These are phyloP conservation scores for Petrocephalus microphthalmus DNA, from an alignment of 2,113 vertebrate genomes.

Conservation along the genomic window DNA sequence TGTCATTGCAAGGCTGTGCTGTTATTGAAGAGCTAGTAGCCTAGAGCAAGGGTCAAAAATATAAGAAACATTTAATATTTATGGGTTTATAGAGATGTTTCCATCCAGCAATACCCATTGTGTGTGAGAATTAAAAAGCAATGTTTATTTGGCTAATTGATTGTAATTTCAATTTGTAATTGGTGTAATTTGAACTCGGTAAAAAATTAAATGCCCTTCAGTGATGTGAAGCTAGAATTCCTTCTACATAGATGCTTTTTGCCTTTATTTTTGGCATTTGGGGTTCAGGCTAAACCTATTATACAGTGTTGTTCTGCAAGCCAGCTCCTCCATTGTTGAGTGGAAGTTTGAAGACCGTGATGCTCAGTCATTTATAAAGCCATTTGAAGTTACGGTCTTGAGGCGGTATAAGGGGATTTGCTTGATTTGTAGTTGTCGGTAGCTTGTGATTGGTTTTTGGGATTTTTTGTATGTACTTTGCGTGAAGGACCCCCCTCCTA, in stretches of 20 bases:
- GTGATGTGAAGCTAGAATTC: background rate
- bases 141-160: background rate
- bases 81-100: background rate
- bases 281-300: background rate
- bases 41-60: background rate
- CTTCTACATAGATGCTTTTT: background rate
- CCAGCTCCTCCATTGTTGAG: background rate
- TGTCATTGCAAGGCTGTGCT: background rate
- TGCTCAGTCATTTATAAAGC: background rate
- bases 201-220: background rate
- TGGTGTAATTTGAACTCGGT: background rate
- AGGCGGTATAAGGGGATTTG: background rate
- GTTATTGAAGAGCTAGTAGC: background rate
- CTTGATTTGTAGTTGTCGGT: background rate
- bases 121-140: background rate
- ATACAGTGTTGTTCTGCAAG: background rate
- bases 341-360: background rate
- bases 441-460: background rate
- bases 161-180: too few relatives aligned
- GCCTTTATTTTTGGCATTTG: background rate
- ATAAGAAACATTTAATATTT: background rate
- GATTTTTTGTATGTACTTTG: background rate
- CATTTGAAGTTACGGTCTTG: background rate
- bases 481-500: background rate
- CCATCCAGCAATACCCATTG: background rate